These are phyloP conservation scores for Maconellicoccus hirsutus DNA, from an alignment of 1,140 invertebrate species.

Conservation along the genomic window DNA sequence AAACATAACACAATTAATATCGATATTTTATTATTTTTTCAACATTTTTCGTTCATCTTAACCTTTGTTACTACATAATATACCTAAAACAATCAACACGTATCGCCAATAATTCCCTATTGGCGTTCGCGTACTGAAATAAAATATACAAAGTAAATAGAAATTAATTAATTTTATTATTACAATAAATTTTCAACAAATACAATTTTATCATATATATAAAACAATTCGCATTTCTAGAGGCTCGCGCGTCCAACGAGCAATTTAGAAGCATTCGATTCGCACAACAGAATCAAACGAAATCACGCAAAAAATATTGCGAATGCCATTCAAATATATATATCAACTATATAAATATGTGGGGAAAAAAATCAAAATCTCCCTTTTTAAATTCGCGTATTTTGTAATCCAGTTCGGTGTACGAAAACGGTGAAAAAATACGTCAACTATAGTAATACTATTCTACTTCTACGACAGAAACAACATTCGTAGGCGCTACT, in stretches of 20 bases:
- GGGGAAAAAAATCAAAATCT: no score
- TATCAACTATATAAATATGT: no score
- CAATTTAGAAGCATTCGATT: not conserved
- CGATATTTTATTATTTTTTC: not conserved
- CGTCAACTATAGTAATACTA: no score
- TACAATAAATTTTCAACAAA: not conserved
- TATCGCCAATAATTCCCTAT: not conserved
- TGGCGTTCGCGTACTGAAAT: not conserved
- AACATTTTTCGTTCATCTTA: not conserved
- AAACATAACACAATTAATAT: slow-evolving; percentile 21
- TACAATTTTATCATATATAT: not conserved
- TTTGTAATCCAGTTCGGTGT: no score
- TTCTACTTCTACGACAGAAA: no score
- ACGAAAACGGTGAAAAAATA: no score
- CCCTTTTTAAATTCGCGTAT: no score
- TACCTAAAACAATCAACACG: no score
- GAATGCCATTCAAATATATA: no score
- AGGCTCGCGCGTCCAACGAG: not conserved
- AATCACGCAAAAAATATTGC: no score
- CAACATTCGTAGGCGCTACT: no score
- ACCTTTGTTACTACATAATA: not conserved
- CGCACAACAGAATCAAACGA: not conserved
- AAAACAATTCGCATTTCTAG: slow-evolving; percentile 9
- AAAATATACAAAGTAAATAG: not conserved
- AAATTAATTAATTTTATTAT: not conserved